Evolutionary conservation across 2,888 invertebrate genomes (phyloP).

Genomic region (Toxonevra muliebris): DNA sequence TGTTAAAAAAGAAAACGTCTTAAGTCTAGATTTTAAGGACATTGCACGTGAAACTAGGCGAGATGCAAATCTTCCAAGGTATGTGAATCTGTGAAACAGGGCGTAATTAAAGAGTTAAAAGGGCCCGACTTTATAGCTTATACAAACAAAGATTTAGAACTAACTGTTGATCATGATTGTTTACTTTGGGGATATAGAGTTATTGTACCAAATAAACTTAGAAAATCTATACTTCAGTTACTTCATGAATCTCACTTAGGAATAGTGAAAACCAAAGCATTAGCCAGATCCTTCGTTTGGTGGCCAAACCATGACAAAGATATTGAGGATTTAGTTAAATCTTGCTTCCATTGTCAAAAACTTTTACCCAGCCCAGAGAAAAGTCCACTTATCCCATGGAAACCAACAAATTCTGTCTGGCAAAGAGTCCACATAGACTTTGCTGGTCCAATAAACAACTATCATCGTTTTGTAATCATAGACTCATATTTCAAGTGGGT

Average conservation of each 20-base stretch:
- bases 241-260: conserved; percentile 36
- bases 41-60: no score
- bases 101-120: no score
- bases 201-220: conserved; percentile 11
- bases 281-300: conserved; percentile 35
- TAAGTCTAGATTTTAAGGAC: no score
- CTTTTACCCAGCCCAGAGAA: conserved; percentile 34
- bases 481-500: conserved; percentile 34
- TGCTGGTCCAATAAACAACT: conserved; percentile 24
- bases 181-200: not conserved
- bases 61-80: no score
- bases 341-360: conserved; percentile 34
- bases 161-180: no score
- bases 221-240: conserved; percentile 16
- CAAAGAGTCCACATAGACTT: conserved; percentile 21
- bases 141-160: no score
- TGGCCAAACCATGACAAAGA: conserved; percentile 36
- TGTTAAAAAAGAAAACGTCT: no score
- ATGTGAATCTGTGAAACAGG: no score
- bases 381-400: conserved; percentile 35
- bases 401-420: conserved; percentile 32
- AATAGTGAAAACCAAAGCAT: conserved; percentile 35
- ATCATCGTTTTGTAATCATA: conserved; percentile 27
- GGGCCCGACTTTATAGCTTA: no score
- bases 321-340: conserved; percentile 23